Percentiles rank a stretch among this genome's conserved stretches.
These are phyloP conservation scores for Okapia johnstoni DNA, from an alignment of 2,113 vertebrate species.

Conservation along the genomic window DNA sequence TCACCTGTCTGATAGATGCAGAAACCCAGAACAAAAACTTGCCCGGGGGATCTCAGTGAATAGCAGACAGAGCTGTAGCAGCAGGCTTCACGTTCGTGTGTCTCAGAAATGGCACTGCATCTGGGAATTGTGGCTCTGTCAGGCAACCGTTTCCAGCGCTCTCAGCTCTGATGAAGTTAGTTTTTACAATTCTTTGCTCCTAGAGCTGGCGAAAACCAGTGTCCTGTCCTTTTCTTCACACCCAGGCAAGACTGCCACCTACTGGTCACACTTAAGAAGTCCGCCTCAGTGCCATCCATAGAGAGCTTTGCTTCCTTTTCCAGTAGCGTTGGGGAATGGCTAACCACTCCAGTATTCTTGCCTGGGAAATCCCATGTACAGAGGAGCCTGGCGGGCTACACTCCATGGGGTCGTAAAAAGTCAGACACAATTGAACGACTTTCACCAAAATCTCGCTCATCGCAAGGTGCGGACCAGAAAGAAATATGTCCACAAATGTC, in stretches of 20 bases:
- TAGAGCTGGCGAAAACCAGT: not conserved
- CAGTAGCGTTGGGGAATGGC: not conserved
- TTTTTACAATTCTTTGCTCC: not conserved
- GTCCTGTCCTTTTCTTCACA: not conserved
- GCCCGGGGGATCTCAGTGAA: not conserved
- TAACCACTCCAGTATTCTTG: not conserved
- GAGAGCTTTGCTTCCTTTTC: not conserved
- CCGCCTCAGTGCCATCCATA: not conserved
- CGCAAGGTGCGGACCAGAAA: not conserved
- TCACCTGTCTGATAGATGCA: not conserved
- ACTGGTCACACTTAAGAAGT: not conserved
- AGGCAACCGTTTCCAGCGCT: not conserved
- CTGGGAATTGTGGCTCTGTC: not conserved
- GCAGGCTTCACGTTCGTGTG: not conserved
- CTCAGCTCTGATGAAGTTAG: not conserved
- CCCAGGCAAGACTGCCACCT: slow-evolving; percentile 50
- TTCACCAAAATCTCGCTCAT: not conserved
- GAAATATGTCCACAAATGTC: not conserved
- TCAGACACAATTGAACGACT: not conserved
- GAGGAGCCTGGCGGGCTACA: not conserved
- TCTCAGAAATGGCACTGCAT: not conserved
- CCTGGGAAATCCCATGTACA: not conserved
- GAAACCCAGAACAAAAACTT: not conserved
- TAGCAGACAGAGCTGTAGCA: not conserved
- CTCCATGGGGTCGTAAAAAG: not conserved